Evolutionary conservation across 2,888 invertebrate genomes (phyloP).

Genomic region (Cryptocephalus primarius): DNA sequence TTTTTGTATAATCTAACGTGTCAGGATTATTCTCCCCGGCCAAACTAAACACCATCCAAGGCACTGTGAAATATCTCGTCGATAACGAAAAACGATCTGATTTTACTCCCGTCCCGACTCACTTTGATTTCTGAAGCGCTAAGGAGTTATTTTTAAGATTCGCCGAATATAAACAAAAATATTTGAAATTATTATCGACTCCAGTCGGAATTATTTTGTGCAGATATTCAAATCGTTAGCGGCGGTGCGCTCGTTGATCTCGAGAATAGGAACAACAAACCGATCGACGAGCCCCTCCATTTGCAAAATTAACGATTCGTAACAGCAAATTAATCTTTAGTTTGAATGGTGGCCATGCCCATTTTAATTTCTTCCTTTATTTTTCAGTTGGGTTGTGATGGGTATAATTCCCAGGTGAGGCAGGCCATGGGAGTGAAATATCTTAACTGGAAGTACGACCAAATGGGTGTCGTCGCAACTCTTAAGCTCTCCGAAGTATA

Average conservation of each 20-base stretch:
- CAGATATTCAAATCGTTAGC: not conserved
- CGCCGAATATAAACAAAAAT: constrained; percentile 3
- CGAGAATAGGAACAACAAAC: not conserved
- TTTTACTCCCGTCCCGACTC: too few relatives aligned
- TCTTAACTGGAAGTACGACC: constrained; percentile 74
- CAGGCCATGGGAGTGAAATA: constrained; percentile 72
- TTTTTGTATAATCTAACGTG: too few relatives aligned
- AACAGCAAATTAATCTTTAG: too few relatives aligned
- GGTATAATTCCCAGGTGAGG: constrained; percentile 79
- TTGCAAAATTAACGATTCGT: too few relatives aligned
- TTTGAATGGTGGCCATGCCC: too few relatives aligned
- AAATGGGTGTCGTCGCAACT: constrained; percentile 89
- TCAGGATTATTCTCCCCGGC: too few relatives aligned
- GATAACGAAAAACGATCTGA: too few relatives aligned
- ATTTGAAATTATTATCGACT: constrained; percentile 2
- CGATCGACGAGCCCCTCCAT: too few relatives aligned
- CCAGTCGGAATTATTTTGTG: not conserved
- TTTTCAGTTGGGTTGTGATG: constrained; percentile 85
- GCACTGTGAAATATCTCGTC: too few relatives aligned
- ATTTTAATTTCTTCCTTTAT: too few relatives aligned
- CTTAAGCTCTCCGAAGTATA: constrained; percentile 67
- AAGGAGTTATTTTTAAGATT: constrained; percentile 5
- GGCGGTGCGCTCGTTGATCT: not conserved
- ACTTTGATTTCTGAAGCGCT: too few relatives aligned
- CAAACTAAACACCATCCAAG: too few relatives aligned